Evolutionary conservation across 1,140 invertebrate species (phyloP), one percentile per base, ranked within the genome.

Genomic region (Tetramorium simillimum): DNA sequence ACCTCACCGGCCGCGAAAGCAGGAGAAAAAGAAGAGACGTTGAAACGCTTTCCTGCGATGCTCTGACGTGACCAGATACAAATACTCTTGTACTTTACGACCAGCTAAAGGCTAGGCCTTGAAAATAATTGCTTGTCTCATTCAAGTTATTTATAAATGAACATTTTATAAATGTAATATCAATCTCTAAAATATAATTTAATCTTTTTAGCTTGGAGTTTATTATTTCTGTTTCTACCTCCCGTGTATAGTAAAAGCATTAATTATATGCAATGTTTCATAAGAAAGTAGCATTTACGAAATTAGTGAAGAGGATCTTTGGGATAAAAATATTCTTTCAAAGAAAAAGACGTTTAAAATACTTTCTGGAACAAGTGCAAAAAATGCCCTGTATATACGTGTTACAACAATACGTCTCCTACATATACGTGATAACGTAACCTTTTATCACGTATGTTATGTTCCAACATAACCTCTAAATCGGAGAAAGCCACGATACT

Each of bases 1-100:
- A 88, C 95, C 95, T 1, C 95, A 95, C 86, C 91, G 94, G 58
- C 93, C 94, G 7, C 89, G 95, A 76, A 95, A 95, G 28, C 95
- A 95, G 84, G 95, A 95, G 62, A 95, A 95, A 82, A 95, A 95
- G 72, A 95, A 95, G 81, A 92, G 95, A 78, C 95, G 95, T 75
- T 91, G 14, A 90, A 12, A 53, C 7, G 3, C 0, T 86, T 43
- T 18, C 37, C 0, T 46, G 14, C 0, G 28, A 43, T 43, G 24
- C 1, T 73, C 5, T 24, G 2, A 56, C 37, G 3, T 33, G 33
- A 33, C 33, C 33, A 33, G 3, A 33, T 33, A 33, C 3, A 4
- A 21, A 10, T 51, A 40, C 2, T 16, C 16, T 33, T 24, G 16
- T 63, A 28, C 37, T 51, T 24, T 9, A 28, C 6, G 1, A 80